These are phyloP conservation scores for Artemia sp. DNA, from an alignment of 2,888 invertebrate genomes.

Conservation along the genomic window DNA sequence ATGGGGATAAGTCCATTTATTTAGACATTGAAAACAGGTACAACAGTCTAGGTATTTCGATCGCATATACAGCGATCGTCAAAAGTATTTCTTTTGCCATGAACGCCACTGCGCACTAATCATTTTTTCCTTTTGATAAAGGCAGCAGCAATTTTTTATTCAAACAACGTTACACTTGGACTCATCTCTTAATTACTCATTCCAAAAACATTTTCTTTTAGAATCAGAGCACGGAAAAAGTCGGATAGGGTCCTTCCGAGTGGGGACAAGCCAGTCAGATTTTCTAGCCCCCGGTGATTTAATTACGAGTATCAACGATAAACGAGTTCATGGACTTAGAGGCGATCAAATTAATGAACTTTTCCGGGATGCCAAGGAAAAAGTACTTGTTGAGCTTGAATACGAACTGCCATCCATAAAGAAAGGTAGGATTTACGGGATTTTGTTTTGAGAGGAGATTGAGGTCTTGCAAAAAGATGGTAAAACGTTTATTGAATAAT, in stretches of 20 bases:
- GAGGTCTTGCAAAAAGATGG: too few relatives aligned
- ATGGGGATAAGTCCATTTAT: too few relatives aligned
- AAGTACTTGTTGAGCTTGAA: slow-evolving; percentile 13
- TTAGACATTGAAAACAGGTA: too few relatives aligned
- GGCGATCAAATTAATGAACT: slow-evolving; percentile 10
- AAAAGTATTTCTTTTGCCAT: too few relatives aligned
- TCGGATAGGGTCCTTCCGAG: background rate
- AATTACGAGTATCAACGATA: background rate
- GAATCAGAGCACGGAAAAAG: background rate
- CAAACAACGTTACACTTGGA: too few relatives aligned
- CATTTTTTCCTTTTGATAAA: too few relatives aligned
- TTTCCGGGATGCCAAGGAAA: background rate
- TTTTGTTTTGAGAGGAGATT: too few relatives aligned
- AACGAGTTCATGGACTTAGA: slow-evolving; percentile 14
- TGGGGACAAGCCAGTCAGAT: slow-evolving; percentile 12
- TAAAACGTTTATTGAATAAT: too few relatives aligned
- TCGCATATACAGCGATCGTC: too few relatives aligned
- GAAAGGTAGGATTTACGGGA: background rate
- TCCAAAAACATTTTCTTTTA: background rate
- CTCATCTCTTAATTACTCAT: background rate
- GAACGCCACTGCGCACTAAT: too few relatives aligned
- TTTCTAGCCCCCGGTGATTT: background rate
- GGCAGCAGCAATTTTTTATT: too few relatives aligned
- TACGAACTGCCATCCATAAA: slow-evolving; percentile 1
- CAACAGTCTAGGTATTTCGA: too few relatives aligned